Conservation (phyloP, 2,797 vertebrate species). For the Syngnathus rostellatus region DNA sequence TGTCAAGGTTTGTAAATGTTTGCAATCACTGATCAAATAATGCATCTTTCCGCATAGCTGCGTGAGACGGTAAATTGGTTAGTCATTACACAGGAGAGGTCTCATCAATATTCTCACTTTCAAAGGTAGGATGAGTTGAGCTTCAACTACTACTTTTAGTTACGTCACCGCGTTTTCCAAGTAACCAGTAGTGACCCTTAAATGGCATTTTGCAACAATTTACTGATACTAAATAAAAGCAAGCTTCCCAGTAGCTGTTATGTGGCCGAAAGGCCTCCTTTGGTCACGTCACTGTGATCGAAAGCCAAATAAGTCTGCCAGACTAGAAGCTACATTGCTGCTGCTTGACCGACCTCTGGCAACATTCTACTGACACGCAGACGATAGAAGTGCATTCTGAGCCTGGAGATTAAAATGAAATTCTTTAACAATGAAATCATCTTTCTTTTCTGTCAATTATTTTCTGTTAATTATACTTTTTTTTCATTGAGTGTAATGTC, state of each 20-base stretch:
- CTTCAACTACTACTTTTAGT: neutral
- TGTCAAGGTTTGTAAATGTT: constrained; percentile 29
- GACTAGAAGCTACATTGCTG: constrained; percentile 43
- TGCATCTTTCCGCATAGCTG: constrained; percentile 14
- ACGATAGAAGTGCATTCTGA: constrained; percentile 10
- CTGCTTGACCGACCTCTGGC: constrained; percentile 17
- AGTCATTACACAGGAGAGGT: constrained; percentile 28
- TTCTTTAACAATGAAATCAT: constrained; percentile 15
- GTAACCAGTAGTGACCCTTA: constrained; percentile 27
- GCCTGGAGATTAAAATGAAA: constrained; percentile 22
- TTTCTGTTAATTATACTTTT: neutral
- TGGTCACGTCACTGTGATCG: constrained; percentile 62
- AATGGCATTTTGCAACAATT: constrained; percentile 48
- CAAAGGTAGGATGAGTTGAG: constrained; percentile 7
- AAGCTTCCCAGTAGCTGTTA: constrained; percentile 44
- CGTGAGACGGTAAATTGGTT: constrained; percentile 12
- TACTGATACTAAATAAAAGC: constrained; percentile 44
- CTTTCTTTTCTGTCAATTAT: neutral
- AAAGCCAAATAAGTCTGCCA: constrained; percentile 47
- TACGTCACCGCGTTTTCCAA: constrained; percentile 15
- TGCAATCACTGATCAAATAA: constrained; percentile 21
- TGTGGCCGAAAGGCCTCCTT: constrained; percentile 60
- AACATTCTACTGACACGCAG: neutral
- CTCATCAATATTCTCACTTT: constrained; percentile 6
- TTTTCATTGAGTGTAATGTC: constrained; percentile 21